phyloP scores from a whole-genome alignment of 2,888 invertebrate species.

The Diabrotica balteata region DNA sequence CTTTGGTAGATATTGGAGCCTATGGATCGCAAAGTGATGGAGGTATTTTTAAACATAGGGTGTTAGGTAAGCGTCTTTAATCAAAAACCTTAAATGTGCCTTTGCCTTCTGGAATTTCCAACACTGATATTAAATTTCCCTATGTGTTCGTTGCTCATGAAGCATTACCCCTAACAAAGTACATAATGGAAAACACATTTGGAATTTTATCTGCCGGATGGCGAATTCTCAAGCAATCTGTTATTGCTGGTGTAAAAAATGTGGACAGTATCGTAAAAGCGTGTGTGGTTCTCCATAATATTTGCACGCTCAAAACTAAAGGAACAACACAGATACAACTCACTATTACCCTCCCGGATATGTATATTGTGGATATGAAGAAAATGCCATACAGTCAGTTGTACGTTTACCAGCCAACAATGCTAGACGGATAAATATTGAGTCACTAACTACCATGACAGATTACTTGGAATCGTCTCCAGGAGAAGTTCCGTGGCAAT shows the following conservation, averaged over 20 bases:
- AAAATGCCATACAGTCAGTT: conserved; percentile 4
- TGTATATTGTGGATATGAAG: conserved; percentile 24
- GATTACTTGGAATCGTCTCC: conserved; percentile 1
- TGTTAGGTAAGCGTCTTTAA: conserved; percentile 37
- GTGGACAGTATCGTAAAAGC: too few species aligned
- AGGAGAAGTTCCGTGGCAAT: conserved; percentile 7
- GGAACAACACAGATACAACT: too few species aligned
- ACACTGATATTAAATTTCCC: conserved; percentile 24
- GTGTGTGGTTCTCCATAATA: too few species aligned
- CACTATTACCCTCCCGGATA: conserved; percentile 37
- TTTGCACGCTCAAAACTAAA: too few species aligned
- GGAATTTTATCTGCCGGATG: too few species aligned
- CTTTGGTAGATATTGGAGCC: conserved; percentile 47
- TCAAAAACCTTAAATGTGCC: too few species aligned
- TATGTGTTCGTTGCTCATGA: too few species aligned
- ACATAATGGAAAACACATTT: too few species aligned
- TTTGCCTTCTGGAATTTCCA: not conserved
- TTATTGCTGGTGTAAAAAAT: too few species aligned
- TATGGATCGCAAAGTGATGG: conserved; percentile 50
- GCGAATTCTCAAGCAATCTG: too few species aligned
- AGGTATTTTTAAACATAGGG: conserved; percentile 42
- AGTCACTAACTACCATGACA: not conserved
- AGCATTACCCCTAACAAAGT: too few species aligned
- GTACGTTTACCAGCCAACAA: conserved; percentile 4
- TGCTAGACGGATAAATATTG: not conserved